Evolutionary conservation across 2,888 invertebrate genomes (phyloP).

Genomic region (Meteorus cinctellus): DNA sequence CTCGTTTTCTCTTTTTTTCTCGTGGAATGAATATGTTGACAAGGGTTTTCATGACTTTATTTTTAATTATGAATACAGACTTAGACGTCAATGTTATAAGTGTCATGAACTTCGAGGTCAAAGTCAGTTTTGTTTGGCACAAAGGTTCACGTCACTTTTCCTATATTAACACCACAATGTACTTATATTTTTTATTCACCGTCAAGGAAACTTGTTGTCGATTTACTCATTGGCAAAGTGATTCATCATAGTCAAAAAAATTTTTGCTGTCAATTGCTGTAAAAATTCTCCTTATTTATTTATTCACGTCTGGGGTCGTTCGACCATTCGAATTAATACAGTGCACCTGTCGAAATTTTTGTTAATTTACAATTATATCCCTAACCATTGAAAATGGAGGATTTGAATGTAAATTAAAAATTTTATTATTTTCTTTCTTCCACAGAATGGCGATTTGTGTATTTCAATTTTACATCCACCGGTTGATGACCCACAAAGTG

Average conservation of each 20-base stretch:
- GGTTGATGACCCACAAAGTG: constrained; percentile 99
- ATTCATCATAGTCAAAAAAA: not conserved
- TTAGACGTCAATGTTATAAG: not conserved
- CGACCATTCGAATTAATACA: too few species aligned
- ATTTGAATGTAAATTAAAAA: constrained; percentile 14
- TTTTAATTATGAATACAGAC: not conserved
- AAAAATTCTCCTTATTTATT: not conserved
- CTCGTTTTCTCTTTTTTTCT: constrained; percentile 1
- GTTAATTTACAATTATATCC: not conserved
- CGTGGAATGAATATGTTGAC: not conserved
- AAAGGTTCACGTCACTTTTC: too few species aligned
- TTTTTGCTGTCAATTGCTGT: not conserved
- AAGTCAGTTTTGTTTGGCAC: constrained; percentile 1
- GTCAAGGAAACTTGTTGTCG: too few species aligned
- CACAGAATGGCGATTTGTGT: constrained; percentile 98
- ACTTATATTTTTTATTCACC: too few species aligned
- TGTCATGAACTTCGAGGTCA: not conserved
- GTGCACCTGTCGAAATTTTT: too few species aligned
- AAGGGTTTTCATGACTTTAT: not conserved
- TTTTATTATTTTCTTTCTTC: constrained; percentile 54
- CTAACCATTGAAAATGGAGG: not conserved
- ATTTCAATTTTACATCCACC: constrained; percentile 99
- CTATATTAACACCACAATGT: too few species aligned
- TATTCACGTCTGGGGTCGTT: not conserved
- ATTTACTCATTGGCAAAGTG: too few species aligned